Conservation (phyloP, 1,140 invertebrate genomes). For the Microplitis mediator region DNA sequence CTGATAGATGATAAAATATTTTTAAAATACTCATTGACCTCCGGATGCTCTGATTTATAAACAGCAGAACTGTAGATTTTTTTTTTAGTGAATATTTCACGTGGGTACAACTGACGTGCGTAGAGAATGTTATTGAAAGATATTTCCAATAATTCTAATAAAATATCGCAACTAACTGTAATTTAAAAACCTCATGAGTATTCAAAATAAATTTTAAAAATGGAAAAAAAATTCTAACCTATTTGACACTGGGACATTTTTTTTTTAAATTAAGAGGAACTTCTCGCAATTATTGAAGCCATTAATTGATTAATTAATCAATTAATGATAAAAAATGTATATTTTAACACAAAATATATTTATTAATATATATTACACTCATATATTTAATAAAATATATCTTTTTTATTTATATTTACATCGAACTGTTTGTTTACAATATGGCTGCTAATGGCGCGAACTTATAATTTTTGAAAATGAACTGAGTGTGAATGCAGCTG, state of each 20-base stretch:
- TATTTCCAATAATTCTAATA: constrained; percentile 67
- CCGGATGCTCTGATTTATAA: constrained; percentile 65
- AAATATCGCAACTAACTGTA: constrained; percentile 52
- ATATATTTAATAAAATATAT: too few species aligned
- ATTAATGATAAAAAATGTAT: neutral
- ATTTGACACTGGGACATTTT: constrained; percentile 22
- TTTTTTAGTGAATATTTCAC: constrained; percentile 65
- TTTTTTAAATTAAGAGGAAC: too few species aligned
- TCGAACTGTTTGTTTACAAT: too few species aligned
- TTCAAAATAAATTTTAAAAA: neutral
- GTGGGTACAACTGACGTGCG: constrained; percentile 65
- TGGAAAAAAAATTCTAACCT: neutral
- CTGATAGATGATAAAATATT: constrained; percentile 60
- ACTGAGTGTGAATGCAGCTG: too few species aligned
- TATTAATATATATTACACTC: too few species aligned
- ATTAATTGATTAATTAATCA: neutral
- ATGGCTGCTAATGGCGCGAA: too few species aligned
- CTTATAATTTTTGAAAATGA: too few species aligned
- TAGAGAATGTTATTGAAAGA: constrained; percentile 67
- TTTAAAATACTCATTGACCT: constrained; percentile 67
- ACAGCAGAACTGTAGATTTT: constrained; percentile 66
- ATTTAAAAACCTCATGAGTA: neutral
- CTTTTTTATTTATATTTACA: too few species aligned
- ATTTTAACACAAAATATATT: neutral
- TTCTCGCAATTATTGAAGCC: too few species aligned